These are phyloP conservation scores for Festucalex cinctus DNA, from an alignment of 2,113 vertebrate genomes.

Conservation along the genomic window DNA sequence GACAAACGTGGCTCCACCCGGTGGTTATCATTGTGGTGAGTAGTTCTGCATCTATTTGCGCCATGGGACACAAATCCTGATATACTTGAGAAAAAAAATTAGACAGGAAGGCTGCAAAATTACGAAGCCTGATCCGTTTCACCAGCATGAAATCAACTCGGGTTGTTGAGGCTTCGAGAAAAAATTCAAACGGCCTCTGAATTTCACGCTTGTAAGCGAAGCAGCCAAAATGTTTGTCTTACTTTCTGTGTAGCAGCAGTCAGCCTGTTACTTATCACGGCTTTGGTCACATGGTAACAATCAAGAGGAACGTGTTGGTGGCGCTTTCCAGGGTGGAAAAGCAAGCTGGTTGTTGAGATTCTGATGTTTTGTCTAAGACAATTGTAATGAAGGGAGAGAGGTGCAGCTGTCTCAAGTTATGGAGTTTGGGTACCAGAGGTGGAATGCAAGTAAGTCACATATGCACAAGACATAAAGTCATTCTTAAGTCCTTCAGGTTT, in stretches of 20 bases:
- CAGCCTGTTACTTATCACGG: neutral
- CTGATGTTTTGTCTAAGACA: conserved; percentile 16
- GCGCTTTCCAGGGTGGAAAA: conserved; percentile 9
- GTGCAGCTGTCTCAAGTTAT: conserved; percentile 5
- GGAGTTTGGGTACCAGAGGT: neutral
- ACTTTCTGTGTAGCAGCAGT: too few species aligned
- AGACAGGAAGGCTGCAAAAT: too few species aligned
- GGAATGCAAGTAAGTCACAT: neutral
- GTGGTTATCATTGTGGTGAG: conserved; percentile 72
- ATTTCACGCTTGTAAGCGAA: conserved; percentile 15
- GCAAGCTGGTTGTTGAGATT: conserved; percentile 3
- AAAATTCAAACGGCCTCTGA: conserved; percentile 9
- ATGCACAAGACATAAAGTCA: neutral
- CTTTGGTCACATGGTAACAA: conserved; percentile 36
- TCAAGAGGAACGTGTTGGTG: conserved; percentile 22
- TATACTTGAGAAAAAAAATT: neutral
- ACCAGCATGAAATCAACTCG: conserved; percentile 1
- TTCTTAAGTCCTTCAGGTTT: too few species aligned
- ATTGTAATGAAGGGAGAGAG: neutral
- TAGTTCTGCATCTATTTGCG: neutral
- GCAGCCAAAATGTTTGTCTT: conserved; percentile 2
- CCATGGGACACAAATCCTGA: neutral
- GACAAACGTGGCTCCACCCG: conserved; percentile 59
- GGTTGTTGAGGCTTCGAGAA: conserved; percentile 17
- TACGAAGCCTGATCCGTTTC: conserved; percentile 21